Conservation (phyloP, 2,797 vertebrate species). For the Eurystomus glaucurus region DNA sequence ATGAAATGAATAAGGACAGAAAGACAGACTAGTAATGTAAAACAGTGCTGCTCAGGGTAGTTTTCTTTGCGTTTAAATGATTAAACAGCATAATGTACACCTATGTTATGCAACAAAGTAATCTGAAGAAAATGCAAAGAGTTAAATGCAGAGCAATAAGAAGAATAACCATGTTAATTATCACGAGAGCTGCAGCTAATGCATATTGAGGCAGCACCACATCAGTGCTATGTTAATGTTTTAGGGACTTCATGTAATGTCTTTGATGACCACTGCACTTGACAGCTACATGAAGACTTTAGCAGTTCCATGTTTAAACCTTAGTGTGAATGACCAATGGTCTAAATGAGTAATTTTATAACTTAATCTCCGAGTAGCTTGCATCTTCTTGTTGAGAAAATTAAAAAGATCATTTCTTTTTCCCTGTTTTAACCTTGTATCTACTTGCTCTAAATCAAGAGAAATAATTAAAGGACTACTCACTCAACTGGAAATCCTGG, state of each 20-base stretch:
- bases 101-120: rapidly evolving
- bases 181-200: background rate
- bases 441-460: background rate
- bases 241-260: background rate
- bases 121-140: background rate
- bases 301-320: background rate
- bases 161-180: background rate
- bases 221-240: rapidly evolving
- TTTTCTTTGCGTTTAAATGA: background rate
- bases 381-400: background rate
- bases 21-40: background rate
- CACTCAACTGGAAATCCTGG: background rate
- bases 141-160: background rate
- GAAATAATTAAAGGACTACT: background rate
- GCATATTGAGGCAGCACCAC: background rate
- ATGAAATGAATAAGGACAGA: background rate
- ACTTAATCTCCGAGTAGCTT: background rate
- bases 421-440: background rate
- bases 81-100: background rate
- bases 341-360: background rate
- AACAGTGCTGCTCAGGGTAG: background rate
- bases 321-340: background rate
- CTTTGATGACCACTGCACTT: background rate
- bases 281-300: background rate
- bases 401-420: background rate